phyloP scores from a whole-genome alignment of 2,113 vertebrate genomes.

The Mesembrinibis cayennensis region DNA sequence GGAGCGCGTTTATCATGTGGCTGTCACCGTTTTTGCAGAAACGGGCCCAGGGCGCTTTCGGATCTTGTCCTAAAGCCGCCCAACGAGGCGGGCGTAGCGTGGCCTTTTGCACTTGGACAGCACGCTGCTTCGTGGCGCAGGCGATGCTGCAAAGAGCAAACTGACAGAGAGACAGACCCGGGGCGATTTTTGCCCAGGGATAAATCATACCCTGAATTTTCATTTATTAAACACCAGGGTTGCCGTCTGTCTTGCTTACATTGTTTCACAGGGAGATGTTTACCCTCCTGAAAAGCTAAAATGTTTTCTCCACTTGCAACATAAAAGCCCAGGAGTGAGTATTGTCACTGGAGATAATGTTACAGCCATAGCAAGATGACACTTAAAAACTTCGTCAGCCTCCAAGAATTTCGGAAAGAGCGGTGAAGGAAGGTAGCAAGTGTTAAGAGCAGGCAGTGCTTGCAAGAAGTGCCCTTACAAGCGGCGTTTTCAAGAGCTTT shows the following conservation, averaged over 20 bases:
- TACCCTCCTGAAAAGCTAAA: background rate
- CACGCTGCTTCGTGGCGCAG: rapidly evolving
- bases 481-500: background rate
- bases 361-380: background rate
- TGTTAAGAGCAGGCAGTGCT: background rate
- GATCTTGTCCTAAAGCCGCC: background rate
- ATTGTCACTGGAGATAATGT: background rate
- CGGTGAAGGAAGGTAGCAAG: background rate
- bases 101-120: background rate
- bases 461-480: background rate
- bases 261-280: background rate
- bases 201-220: background rate
- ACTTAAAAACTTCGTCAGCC: slow-evolving; percentile 17
- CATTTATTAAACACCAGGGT: background rate
- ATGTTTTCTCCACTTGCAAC: background rate
- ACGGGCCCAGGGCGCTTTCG: rapidly evolving
- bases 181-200: rapidly evolving
- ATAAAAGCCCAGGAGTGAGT: background rate
- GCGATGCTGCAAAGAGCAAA: background rate
- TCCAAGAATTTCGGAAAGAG: background rate
- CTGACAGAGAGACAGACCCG: rapidly evolving
- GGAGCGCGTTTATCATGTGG: background rate
- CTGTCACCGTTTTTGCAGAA: slow-evolving; percentile 23
- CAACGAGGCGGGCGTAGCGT: rapidly evolving
- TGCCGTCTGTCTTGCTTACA: background rate